phyloP scores from a whole-genome alignment of 1,140 invertebrate genomes.

The Lineus longissimus region DNA sequence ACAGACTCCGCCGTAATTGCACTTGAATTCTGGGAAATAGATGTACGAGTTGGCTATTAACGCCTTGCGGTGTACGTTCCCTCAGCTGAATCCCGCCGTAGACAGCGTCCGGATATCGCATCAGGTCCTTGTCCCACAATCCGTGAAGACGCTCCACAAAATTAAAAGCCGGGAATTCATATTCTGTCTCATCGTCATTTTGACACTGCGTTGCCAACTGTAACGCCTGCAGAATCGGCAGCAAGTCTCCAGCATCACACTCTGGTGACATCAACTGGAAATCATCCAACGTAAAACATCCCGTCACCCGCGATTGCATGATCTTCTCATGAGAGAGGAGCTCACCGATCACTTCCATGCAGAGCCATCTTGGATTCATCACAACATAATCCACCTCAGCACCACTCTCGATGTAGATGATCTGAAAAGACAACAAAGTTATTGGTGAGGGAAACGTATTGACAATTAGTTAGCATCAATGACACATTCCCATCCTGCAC shows the following conservation, averaged over 20 bases:
- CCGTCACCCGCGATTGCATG: conserved; percentile 65
- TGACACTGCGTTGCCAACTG: conserved; percentile 75
- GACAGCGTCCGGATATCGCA: conserved; percentile 58
- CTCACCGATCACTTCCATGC: conserved; percentile 67
- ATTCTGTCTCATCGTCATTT: conserved; percentile 69
- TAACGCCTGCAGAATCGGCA: conserved; percentile 56
- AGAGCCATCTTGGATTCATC: conserved; percentile 71
- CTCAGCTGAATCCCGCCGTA: conserved; percentile 69
- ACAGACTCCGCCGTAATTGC: conserved; percentile 62
- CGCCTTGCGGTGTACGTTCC: conserved; percentile 56
- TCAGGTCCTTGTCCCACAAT: conserved; percentile 68
- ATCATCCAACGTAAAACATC: conserved; percentile 74
- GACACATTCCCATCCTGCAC: no score
- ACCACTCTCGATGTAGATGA: conserved; percentile 58
- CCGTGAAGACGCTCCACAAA: conserved; percentile 69
- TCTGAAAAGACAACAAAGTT: conserved; percentile 40
- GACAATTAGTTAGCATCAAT: no score
- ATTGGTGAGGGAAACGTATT: not conserved
- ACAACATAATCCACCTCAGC: conserved; percentile 66
- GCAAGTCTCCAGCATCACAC: conserved; percentile 58
- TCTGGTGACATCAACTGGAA: conserved; percentile 73
- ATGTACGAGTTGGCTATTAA: conserved; percentile 61
- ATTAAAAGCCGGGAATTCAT: conserved; percentile 79
- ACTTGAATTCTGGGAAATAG: conserved; percentile 72
- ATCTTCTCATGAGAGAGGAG: conserved; percentile 67